phyloP scores from a whole-genome alignment of 64 coral and sea anemone genomes.

The Pocillopora damicornis region DNA sequence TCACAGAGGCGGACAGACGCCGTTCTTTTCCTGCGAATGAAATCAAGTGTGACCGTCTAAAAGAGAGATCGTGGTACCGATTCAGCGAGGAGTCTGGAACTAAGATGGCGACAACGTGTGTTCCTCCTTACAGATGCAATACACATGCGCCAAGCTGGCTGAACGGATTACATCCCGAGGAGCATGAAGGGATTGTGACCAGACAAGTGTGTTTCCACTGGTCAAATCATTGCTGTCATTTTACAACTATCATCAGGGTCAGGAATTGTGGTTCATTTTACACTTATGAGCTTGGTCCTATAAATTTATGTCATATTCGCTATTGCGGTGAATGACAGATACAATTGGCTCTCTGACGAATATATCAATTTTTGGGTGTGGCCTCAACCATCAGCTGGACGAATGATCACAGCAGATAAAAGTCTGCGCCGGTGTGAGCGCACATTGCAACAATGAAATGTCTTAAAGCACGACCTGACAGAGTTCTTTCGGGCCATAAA shows the following conservation, averaged over 20 bases:
- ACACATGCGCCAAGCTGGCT: conserved; percentile 43
- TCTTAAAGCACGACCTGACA: no score
- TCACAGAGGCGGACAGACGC: conserved; percentile 19
- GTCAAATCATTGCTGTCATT: conserved; percentile 26
- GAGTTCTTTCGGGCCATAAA: no score
- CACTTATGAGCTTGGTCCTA: conserved; percentile 16
- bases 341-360: not conserved
- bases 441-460: no score
- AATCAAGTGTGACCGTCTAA: conserved; percentile 8
- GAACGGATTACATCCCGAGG: conserved; percentile 31
- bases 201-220: conserved; percentile 39
- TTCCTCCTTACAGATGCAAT: not conserved
- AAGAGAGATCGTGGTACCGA: conserved; percentile 16
- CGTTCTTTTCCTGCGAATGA: not conserved
- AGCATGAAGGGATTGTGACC: conserved; percentile 34
- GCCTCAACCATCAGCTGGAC: no score
- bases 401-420: no score
- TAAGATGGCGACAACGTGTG: conserved; percentile 11
- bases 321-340: conserved; percentile 24
- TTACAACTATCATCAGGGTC: conserved; percentile 15
- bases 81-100: conserved; percentile 1
- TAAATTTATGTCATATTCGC: not conserved
- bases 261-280: conserved; percentile 31
- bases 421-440: no score
- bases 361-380: no score